Base-by-base conservation (phyloP, 1,140 invertebrate species). In the Bombus confusus region DNA sequence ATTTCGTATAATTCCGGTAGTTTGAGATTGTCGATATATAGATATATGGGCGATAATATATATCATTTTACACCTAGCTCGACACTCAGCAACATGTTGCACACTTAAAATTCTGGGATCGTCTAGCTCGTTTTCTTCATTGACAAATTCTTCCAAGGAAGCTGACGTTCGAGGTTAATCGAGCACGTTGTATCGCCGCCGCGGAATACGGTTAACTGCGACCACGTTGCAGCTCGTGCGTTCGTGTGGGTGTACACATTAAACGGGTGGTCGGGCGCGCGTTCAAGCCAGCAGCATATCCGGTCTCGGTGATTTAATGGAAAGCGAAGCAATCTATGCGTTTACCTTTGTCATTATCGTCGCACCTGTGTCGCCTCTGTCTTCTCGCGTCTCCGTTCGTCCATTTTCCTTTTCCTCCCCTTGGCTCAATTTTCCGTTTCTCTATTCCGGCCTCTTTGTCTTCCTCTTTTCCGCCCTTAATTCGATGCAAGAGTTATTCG, bases 221-320 rank as follows among this genome's bases (percentile, higher is more conserved):
- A 22, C 39, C 59, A 66, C 62, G 25, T 18, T 34, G 64, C 31
- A n/a, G 52, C 28, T 12, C 22, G 15, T 31, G n/a, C 31, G 18
- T 57, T 43, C 57, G n/a, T 31, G 62, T 78, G n/a, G 34, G 37
- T 43, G 39, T 34, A 39, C 47, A 39, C 39, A 13, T 72, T 66
- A 71, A 6, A 77, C 59, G 77, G 59, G 5, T 59, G 62, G 73
- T 77, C 62, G 62, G 73, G 73, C 62, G 83, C 75, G 37, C 76
- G 76, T 39, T 66, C 22, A 41, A 62, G 28, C 62, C 39, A 41
- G 15, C 41, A 10, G 59, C 41, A 68, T 69, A 52, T 57, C 22
- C 47, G 57, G n/a, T 72, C 2, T 18, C 9, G 52, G 80, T 92
- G 91, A 93, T 93, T 92, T 92, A 93, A 93, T 93, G 88, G 90